Percentiles rank a stretch among this genome's conserved stretches.
phyloP scores from a whole-genome alignment of 2,797 vertebrate species.

The Prunella strophiata region DNA sequence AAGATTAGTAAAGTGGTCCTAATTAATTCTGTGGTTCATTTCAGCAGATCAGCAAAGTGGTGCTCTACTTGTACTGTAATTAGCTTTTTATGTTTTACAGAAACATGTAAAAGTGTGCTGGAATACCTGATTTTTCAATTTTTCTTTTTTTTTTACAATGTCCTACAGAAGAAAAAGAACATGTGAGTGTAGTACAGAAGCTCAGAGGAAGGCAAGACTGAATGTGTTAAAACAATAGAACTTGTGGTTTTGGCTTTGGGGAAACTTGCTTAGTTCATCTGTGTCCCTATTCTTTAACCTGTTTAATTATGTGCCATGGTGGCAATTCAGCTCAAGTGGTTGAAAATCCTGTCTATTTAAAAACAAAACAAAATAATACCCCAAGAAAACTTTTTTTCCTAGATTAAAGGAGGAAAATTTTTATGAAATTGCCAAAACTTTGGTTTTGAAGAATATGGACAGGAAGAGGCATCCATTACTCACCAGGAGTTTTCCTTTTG shows the following conservation, averaged over 20 bases:
- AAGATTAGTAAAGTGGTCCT: neutral
- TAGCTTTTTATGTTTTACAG: neutral
- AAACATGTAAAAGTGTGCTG: neutral
- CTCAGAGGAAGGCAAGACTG: neutral
- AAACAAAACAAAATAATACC: neutral
- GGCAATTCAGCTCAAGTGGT: neutral
- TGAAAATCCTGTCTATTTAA: neutral
- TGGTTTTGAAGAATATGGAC: neutral
- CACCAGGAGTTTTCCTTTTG: neutral
- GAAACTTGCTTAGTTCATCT: neutral
- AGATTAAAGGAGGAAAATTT: neutral
- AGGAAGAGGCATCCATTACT: neutral
- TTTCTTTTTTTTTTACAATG: neutral
- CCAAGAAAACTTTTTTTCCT: neutral
- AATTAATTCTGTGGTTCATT: neutral
- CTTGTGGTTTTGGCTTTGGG: neutral
- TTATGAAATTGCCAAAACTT: neutral
- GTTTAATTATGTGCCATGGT: neutral
- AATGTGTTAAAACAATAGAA: neutral
- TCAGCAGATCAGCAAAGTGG: neutral
- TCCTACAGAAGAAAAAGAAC: neutral
- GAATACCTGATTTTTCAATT: neutral
- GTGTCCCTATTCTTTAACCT: neutral
- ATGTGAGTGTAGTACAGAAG: neutral
- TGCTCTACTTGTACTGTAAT: neutral